Evolutionary conservation across 1,140 invertebrate species (phyloP), one percentile per base, ranked within the genome.

Genomic region (Pinna nobilis): DNA sequence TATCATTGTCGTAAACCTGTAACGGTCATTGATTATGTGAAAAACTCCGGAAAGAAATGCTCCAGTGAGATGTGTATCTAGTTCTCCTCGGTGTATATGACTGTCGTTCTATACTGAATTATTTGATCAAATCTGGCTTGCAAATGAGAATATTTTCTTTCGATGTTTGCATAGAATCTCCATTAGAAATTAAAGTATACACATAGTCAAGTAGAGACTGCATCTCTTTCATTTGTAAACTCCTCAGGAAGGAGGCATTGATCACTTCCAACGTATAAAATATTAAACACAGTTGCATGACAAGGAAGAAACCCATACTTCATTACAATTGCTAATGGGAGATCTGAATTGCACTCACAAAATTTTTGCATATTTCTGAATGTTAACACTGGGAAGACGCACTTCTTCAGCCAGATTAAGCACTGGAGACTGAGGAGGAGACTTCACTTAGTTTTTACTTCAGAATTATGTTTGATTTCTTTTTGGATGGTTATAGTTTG

Each of bases 121-220:
- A 59, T 59, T 59, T 59, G 55, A 59, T 59, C 55, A 59, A 59
- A 59, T 59, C 55, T 59, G 55, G 55, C 37, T 59, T 59, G 55
- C 55, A 59, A 59, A 59, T 59, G 55, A 59, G 55, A 59, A 59
- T 30, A 35, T 59, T 59, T 33, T 33, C 20, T 59, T 59, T 33
- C 30, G 15, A 30, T 59, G 30, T 59, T 59, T 59, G 55, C 55
- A 59, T 59, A 59, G n/a, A 33, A 59, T 59, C 55, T 33, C 55
- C 55, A 59, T 59, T 35, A 33, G 55, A 59, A 59, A 59, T 59
- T 33, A 59, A 59, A 59, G 30, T 59, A 59, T 59, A 59, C 37
- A 59, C 11, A 59, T 33, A 20, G 30, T 4, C 15, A 59, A 59
- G 32, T n/a, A 59, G 30, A n/a, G 32, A 18, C 44, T 47, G 15